Percentiles rank a stretch among this genome's conserved stretches.
Conservation (phyloP, 2,888 invertebrate genomes). For the Brachypterus glaber region DNA sequence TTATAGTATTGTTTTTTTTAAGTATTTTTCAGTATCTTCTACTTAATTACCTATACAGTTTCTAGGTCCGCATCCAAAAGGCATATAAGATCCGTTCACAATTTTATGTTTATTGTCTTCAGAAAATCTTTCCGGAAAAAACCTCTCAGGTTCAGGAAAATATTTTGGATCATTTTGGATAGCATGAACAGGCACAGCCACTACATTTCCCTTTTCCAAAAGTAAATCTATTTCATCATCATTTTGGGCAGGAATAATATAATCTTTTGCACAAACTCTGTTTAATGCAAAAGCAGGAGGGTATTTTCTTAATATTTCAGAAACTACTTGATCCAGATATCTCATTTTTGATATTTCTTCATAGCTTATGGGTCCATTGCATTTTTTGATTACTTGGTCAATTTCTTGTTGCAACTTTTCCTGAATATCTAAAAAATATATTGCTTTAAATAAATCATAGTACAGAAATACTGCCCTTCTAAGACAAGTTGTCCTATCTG, state of each 20-base stretch:
- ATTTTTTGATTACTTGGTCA: conserved; percentile 3
- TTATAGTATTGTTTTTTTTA: too few relatives aligned
- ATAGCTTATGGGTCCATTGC: conserved; percentile 10
- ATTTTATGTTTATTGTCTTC: conserved; percentile 4
- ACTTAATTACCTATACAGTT: not conserved
- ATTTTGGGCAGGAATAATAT: not conserved
- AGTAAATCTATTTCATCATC: not conserved
- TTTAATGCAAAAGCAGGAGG: conserved; percentile 6
- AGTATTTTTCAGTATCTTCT: too few relatives aligned
- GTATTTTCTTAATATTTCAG: conserved; percentile 17
- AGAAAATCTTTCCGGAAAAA: conserved; percentile 3
- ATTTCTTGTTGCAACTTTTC: conserved; percentile 8
- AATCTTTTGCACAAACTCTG: not conserved
- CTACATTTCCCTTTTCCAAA: not conserved
- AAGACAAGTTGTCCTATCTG: too few relatives aligned
- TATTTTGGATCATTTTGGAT: conserved; percentile 5
- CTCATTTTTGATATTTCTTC: conserved; percentile 11
- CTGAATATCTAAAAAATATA: conserved; percentile 9
- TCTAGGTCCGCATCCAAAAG: conserved; percentile 6
- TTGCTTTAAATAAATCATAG: too few relatives aligned
- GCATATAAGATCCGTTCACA: not conserved
- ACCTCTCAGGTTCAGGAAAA: conserved; percentile 3
- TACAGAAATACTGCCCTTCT: too few relatives aligned
- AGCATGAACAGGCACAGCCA: conserved; percentile 1
- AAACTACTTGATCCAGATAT: conserved; percentile 13